Evolutionary conservation across 1,140 invertebrate species (phyloP), one percentile per base, ranked within the genome.

Genomic region (Drosophila littoralis): DNA sequence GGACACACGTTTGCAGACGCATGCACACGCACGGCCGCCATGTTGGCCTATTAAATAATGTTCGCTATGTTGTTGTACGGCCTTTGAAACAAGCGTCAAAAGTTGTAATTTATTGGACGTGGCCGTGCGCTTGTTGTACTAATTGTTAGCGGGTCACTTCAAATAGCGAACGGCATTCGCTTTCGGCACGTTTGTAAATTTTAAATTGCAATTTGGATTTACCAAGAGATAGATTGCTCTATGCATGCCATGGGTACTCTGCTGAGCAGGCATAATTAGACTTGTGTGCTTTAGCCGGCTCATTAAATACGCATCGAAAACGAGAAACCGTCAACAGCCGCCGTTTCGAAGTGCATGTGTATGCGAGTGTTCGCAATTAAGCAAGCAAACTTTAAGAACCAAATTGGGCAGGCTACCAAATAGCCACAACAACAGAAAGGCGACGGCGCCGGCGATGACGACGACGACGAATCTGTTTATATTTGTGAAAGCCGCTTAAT

Each of bases 401-500:
- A 38, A 59, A 15, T 12, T 59, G 7, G 9, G 13, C 5, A 15
- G 57, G 12, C n/a, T 59, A 13, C 6, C 22, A 38, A 55, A 22
- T 58, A n/a, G 22, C 8, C 36, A 55, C 52, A 13, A 38, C 50
- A 59, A 8, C 8, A 46, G 6, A 7, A 13, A 2, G 40, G 40
- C 42, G 43, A 60, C 13, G 6, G 22, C 36, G 12, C 48, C 15
- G n/a, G 13, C 15, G 8, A 22, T 8, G 7, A n/a, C 15, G 35
- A 40, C 51, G 38, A 38, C 17, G 32, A 38, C 38, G n/a, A 40
- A 61, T 82, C 72, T 83, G 77, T 79, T 72, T 80, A 70, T 77
- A 84, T 84, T 81, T 81, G 82, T 67, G 40, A 79, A 77, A 74
- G 76, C 76, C 71, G 74, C 82, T 83, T 90, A 81, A 88, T 91